Base-by-base conservation (phyloP, 2,113 vertebrate species). In the Notothenia rossii region DNA sequence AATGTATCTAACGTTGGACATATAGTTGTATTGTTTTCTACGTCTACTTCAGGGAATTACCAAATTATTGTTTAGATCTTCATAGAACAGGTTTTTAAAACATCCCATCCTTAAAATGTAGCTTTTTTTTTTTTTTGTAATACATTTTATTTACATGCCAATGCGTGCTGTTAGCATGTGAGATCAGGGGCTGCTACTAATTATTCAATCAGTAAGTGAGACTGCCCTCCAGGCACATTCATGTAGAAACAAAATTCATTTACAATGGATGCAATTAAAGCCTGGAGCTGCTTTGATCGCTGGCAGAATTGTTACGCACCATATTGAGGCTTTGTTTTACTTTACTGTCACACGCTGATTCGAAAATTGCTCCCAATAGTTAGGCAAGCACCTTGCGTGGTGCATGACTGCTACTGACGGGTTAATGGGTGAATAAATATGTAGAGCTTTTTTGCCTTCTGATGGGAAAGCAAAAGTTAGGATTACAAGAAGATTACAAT, bases 231-330 rank as follows among this genome's bases (percentile, higher is more conserved):
- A 49, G 68, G 62, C 62, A 68, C n/a, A 72, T 67, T 54, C 18
- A 20, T 77, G 67, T 77, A 62, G 68, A 36, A 62, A 65, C 66
- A 81, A 68, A 54, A 75, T 63, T 8, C 0, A 75, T 63, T 70
- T 43, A 63, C 64, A 75, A 13, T 45, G 8, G 29, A 33, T 56
- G 61, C 67, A 77, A 77, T 82, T 72, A 60, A 56, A 64, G 40
- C 43, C 66, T 48, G 48, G 13, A 77, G 50, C 66, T 18, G 36
- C 18, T 29, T 15, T 40, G 54, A 76, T 48, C 15, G 10, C 17
- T 58, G 51, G 20, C 29, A 81, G 29, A 33, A 15, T 9, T 49
- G 55, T 45, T 51, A 36, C 25, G 45, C 3, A 0, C 43, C n/a
- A 43, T 17, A 56, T 56, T 75, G 49, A 69, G 29, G 53, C 10